Percentiles rank a stretch among this genome's conserved stretches.
phyloP scores from a whole-genome alignment of 2,113 vertebrate genomes.

The Zosterops borbonicus region DNA sequence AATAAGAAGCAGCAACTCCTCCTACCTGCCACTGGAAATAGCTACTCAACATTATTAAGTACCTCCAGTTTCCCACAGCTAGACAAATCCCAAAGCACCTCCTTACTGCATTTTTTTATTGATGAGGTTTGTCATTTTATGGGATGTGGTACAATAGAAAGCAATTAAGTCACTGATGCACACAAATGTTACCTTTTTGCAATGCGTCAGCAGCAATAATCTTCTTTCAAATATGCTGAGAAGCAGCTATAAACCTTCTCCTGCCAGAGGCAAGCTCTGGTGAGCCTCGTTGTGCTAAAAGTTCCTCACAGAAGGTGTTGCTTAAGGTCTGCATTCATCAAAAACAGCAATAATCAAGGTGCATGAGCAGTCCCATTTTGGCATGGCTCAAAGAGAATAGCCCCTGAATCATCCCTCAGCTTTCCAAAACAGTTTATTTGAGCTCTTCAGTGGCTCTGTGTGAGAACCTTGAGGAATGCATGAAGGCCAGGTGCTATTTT shows the following conservation, averaged over 20 bases:
- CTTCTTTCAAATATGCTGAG: constrained; percentile 43
- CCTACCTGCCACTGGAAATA: neutral
- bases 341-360: neutral
- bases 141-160: constrained; percentile 51
- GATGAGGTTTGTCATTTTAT: constrained; percentile 65
- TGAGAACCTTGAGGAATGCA: neutral
- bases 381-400: neutral
- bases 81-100: constrained; percentile 32
- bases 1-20: neutral
- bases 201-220: constrained; percentile 57
- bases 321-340: neutral
- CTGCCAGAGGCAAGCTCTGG: constrained; percentile 46
- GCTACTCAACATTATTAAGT: constrained; percentile 16
- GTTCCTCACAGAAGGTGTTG: neutral
- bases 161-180: constrained; percentile 66
- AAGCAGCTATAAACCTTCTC: constrained; percentile 51
- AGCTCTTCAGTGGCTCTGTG: neutral
- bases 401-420: neutral
- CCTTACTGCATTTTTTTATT: constrained; percentile 51
- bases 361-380: neutral
- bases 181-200: constrained; percentile 63
- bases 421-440: neutral
- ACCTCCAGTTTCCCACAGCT: constrained; percentile 10
- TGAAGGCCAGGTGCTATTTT: neutral
- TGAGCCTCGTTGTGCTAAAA: neutral